Percentiles rank a stretch among this genome's conserved stretches.
phyloP scores from a whole-genome alignment of 2,113 vertebrate species.

The Chloropsis hardwickii region DNA sequence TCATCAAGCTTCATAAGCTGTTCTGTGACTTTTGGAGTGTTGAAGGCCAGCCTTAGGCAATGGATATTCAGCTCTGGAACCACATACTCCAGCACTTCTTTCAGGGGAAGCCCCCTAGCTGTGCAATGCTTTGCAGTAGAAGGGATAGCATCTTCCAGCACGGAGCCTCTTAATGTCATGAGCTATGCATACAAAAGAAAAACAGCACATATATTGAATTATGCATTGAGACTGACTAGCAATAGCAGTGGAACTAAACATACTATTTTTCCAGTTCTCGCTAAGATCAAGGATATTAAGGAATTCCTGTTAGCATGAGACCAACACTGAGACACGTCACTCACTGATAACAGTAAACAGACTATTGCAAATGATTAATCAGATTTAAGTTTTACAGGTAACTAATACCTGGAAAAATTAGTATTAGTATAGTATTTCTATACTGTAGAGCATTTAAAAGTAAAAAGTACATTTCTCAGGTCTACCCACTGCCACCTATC shows the following conservation, averaged over 20 bases:
- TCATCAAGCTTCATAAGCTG: slow-evolving; percentile 97
- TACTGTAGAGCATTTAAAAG: neutral
- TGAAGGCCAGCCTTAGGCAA: slow-evolving; percentile 90
- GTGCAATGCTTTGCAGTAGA: slow-evolving; percentile 93
- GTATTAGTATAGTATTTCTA: neutral
- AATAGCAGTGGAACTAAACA: neutral
- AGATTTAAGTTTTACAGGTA: neutral
- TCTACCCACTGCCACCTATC: neutral
- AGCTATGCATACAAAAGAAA: slow-evolving; percentile 73
- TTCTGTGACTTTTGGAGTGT: slow-evolving; percentile 94
- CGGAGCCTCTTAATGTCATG: slow-evolving; percentile 87
- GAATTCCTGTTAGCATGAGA: neutral
- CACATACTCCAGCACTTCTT: slow-evolving; percentile 91
- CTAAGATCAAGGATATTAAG: neutral
- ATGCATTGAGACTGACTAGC: neutral
- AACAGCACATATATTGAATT: neutral
- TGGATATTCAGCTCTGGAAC: slow-evolving; percentile 90
- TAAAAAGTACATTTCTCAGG: neutral
- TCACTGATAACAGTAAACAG: neutral
- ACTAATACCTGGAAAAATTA: neutral
- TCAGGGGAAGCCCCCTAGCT: slow-evolving; percentile 86
- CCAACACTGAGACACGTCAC: neutral
- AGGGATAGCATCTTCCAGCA: slow-evolving; percentile 90
- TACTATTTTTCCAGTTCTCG: neutral
- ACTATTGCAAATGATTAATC: neutral